phyloP scores from a whole-genome alignment of 2,797 vertebrate genomes.

The Rhadinocentrus ornatus region DNA sequence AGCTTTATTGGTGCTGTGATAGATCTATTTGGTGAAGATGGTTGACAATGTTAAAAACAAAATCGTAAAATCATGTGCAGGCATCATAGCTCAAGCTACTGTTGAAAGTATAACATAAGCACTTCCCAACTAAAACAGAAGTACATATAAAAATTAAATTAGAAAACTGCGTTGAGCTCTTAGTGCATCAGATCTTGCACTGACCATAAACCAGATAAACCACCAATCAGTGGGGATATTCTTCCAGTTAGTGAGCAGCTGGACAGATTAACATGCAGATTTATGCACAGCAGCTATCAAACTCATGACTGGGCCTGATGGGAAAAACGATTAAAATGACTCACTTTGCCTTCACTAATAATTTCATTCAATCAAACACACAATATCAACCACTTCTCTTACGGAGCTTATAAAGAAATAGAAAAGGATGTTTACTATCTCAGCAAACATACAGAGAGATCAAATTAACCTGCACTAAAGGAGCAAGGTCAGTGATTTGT shows the following conservation, averaged over 20 bases:
- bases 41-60: neutral
- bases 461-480: conserved; percentile 8
- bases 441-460: conserved; percentile 1
- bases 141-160: no score
- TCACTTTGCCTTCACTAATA: neutral
- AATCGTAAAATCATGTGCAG: no score
- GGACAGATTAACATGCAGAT: conserved; percentile 58
- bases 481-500: conserved; percentile 8
- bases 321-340: neutral
- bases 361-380: neutral
- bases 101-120: neutral
- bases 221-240: conserved; percentile 41
- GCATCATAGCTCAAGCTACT: neutral
- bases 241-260: conserved; percentile 62
- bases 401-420: neutral
- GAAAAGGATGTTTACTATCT: neutral
- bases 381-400: neutral
- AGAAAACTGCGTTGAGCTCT: neutral
- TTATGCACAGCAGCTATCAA: conserved; percentile 18
- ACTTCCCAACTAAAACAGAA: neutral
- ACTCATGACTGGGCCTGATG: conserved; percentile 27
- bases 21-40: neutral
- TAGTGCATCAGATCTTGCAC: conserved; percentile 2
- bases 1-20: neutral
- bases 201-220: conserved; percentile 15